These are phyloP conservation scores for Bucco capensis DNA, from an alignment of 2,113 vertebrate species.

Conservation along the genomic window DNA sequence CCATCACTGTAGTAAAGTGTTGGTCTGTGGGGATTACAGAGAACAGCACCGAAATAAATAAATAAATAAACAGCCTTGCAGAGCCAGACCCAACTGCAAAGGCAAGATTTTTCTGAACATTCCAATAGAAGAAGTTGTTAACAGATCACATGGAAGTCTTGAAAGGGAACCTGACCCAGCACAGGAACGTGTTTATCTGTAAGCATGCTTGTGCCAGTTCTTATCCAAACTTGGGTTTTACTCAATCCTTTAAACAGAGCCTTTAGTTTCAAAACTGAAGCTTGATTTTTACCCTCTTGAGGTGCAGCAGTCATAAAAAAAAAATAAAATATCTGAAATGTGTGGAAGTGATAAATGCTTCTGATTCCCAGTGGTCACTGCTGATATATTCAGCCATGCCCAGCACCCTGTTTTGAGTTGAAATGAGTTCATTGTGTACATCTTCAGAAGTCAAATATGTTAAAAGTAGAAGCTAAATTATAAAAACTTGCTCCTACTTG, in stretches of 20 bases:
- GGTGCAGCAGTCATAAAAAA: not conserved
- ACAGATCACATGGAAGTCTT: not conserved
- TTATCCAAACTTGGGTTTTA: constrained; percentile 8
- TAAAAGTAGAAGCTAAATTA: not conserved
- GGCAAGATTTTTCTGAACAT: not conserved
- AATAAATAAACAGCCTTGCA: not conserved
- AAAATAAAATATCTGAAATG: not conserved
- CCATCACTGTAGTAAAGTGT: not conserved
- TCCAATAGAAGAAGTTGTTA: not conserved
- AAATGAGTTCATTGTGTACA: not conserved
- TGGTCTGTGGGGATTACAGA: not conserved
- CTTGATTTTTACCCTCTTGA: not conserved
- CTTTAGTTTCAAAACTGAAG: not conserved
- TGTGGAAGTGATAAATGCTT: not conserved
- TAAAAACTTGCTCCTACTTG: not conserved
- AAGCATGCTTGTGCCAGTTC: not conserved
- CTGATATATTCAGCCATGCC: not conserved
- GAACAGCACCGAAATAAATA: not conserved
- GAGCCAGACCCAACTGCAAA: constrained; percentile 15
- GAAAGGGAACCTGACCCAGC: not conserved
- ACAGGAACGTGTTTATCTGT: not conserved
- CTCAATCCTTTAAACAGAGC: not conserved
- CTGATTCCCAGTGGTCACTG: not conserved
- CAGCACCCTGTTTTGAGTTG: not conserved
- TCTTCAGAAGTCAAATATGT: not conserved